These are phyloP conservation scores for Hassar affinis DNA, from an alignment of 2,113 vertebrate genomes.

Conservation along the genomic window DNA sequence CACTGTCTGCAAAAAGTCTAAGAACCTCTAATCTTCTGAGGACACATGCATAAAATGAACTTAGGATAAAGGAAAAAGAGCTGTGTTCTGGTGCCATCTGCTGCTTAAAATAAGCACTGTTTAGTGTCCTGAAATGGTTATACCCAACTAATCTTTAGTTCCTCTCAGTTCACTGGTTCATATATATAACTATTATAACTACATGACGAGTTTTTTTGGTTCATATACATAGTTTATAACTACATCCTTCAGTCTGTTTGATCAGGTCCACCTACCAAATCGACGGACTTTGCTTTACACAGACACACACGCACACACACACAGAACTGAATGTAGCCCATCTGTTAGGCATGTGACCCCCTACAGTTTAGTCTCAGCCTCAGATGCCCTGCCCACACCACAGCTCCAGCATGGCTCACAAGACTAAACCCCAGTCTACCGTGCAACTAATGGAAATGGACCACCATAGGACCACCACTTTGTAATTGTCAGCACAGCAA, in stretches of 20 bases:
- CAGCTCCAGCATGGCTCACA: neutral
- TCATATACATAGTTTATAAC: neutral
- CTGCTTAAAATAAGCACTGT: conserved; percentile 5
- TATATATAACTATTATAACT: too few relatives aligned
- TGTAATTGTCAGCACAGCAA: neutral
- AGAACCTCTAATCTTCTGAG: neutral
- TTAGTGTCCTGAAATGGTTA: neutral
- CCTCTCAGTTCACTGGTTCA: too few relatives aligned
- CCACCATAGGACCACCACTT: neutral
- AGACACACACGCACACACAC: neutral
- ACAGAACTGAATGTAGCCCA: neutral
- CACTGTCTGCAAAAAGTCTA: neutral
- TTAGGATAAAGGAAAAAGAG: neutral
- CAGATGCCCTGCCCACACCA: neutral
- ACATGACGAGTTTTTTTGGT: neutral
- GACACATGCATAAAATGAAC: neutral
- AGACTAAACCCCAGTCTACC: neutral
- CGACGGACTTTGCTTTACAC: neutral
- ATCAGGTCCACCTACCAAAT: neutral
- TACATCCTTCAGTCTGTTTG: neutral
- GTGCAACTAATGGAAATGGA: neutral
- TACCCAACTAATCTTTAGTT: neutral
- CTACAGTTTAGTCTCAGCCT: neutral
- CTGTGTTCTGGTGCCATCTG: conserved; percentile 34
- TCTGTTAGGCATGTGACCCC: neutral